Evolutionary conservation across 2,888 invertebrate genomes (phyloP), one percentile per base, ranked within the genome.

Genomic region (Cartodere bifasciata): DNA sequence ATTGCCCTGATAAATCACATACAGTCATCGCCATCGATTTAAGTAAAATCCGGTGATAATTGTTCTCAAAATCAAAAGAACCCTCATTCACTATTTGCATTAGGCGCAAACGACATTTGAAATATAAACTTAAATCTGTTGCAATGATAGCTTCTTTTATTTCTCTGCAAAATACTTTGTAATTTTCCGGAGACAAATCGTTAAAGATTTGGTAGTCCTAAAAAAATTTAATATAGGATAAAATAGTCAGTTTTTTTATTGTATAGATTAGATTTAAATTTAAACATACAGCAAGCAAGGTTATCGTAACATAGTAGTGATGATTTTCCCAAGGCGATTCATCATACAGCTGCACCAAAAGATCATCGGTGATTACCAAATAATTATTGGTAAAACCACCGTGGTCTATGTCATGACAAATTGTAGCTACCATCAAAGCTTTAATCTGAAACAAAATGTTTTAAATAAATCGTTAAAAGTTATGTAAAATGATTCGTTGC

Each of bases 381-480:
- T 65, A 75, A 49, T 70, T 72, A 49, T 74, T 74, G 39, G 72
- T 74, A 46, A 56, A 64, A 1, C 74, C 75, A 0, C 65, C 67
- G 46, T 75, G 75, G 53, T 75, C 74, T 26, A 72, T 42, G 50
- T 75, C 75, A 46, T 75, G 75, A 47, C 71, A 68, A 1, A 74
- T 46, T 0, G 71, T 67, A 0, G 70, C 62, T 21, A 73, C 47
- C 56, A 74, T 60, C 16, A 75, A 53, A 0, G 65, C 66, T 35
- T 64, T 60, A 2, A 60, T 58, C 72, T 72, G 37, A 31, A 49
- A 47, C 20, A 6, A 24, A 27, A 33, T n/a, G n/a, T n/a, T n/a
- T n/a, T n/a, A n/a, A n/a, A n/a, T n/a, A n/a, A n/a, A n/a, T n/a
- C n/a, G n/a, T n/a, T n/a, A n/a, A n/a, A n/a, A n/a, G n/a, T n/a